Evolutionary conservation across 30 jellyfish, hydroid and myxozoan species (phyloP).

Genomic region (Cassiopea andromeda): DNA sequence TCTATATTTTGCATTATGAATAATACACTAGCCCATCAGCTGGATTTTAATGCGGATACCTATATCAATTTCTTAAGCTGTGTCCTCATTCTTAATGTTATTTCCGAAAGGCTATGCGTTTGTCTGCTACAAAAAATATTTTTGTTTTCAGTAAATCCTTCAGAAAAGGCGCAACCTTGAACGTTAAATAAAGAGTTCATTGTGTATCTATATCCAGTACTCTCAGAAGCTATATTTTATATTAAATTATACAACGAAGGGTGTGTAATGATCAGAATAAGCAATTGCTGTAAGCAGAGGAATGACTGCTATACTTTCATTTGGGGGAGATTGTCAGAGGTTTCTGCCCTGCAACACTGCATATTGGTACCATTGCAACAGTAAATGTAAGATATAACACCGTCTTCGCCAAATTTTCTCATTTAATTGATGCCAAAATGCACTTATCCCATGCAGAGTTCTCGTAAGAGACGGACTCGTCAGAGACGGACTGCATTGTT

Average conservation of each 20-base stretch:
- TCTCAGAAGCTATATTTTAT: not conserved
- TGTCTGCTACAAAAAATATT: constrained; percentile 25
- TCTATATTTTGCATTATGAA: too few species aligned
- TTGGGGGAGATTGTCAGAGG: too few species aligned
- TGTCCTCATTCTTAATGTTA: constrained; percentile 2
- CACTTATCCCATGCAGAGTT: too few species aligned
- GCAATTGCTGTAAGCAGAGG: not conserved
- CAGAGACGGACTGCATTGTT: too few species aligned
- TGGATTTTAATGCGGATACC: constrained; percentile 13
- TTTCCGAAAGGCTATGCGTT: constrained; percentile 29
- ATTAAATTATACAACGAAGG: constrained; percentile 1
- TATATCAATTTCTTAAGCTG: constrained; percentile 25
- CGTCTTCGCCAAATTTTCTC: too few species aligned
- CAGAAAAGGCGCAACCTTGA: constrained; percentile 42
- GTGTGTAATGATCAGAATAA: not conserved
- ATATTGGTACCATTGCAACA: too few species aligned
- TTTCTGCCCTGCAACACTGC: too few species aligned
- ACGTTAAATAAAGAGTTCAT: constrained; percentile 10
- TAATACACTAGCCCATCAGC: not conserved
- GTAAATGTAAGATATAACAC: too few species aligned
- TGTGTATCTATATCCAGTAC: constrained; percentile 3
- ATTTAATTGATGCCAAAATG: too few species aligned
- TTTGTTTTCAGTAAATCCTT: not conserved
- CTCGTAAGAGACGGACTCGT: too few species aligned
- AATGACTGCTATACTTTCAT: too few species aligned